These are phyloP conservation scores for Boulengeromyrus knoepffleri DNA, from an alignment of 2,113 vertebrate species.

Conservation along the genomic window DNA sequence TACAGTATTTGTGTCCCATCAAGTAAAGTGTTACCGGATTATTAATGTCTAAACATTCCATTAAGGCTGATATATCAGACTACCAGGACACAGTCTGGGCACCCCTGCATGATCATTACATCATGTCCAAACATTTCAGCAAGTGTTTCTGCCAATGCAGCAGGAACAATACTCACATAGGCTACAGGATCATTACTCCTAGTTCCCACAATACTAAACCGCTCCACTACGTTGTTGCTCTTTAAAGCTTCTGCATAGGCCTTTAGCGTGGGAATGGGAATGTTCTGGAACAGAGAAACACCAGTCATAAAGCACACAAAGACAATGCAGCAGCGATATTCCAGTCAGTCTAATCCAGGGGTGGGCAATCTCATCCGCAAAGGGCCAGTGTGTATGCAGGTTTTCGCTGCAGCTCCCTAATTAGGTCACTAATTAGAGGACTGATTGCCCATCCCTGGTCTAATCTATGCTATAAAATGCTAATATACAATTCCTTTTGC, in stretches of 20 bases:
- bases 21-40: background rate
- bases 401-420: no score
- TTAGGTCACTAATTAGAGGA: no score
- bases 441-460: no score
- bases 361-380: no score
- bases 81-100: background rate
- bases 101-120: background rate
- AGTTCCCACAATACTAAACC: slow-evolving; percentile 92
- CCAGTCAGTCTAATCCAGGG: background rate
- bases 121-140: background rate
- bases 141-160: background rate
- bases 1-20: background rate
- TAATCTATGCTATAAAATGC: background rate
- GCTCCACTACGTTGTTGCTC: slow-evolving; percentile 78
- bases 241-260: slow-evolving; percentile 83
- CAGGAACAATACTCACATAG: slow-evolving; percentile 66
- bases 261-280: slow-evolving; percentile 83
- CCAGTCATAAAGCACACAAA: background rate
- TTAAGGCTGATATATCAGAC: background rate
- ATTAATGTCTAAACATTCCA: background rate
- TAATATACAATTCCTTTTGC: background rate
- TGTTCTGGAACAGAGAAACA: slow-evolving; percentile 69
- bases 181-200: slow-evolving; percentile 91
- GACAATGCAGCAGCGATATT: background rate
- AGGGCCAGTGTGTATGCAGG: no score